A percentile compares a stretch with the other conserved stretches of the same genome.
These are phyloP conservation scores for Drosophila testacea DNA, from an alignment of 2,888 invertebrate species.

Conservation along the genomic window DNA sequence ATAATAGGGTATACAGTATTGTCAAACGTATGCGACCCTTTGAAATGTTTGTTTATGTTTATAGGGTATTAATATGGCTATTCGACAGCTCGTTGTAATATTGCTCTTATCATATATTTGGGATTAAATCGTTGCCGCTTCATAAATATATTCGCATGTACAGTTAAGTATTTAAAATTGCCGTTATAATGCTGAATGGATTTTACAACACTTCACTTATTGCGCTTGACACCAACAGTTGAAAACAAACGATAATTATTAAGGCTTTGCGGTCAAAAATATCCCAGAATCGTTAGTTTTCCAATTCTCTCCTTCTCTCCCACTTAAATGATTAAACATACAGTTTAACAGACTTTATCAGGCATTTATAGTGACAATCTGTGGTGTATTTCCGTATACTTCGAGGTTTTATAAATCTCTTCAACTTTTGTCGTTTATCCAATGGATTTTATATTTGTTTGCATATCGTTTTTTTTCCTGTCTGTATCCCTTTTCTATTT, in stretches of 20 bases:
- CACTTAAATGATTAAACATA: not conserved
- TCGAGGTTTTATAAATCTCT: not conserved
- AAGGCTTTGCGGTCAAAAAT: not conserved
- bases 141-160: constrained; percentile 24
- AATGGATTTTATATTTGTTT: not conserved
- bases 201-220: constrained; percentile 11
- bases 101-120: constrained; percentile 37
- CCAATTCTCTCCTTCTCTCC: not conserved
- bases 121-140: constrained; percentile 37
- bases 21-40: too few relatives aligned
- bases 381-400: not conserved
- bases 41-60: not conserved
- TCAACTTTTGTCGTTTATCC: not conserved
- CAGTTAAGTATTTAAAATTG: constrained; percentile 31
- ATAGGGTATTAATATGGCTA: constrained; percentile 21
- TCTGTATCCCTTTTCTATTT: too few relatives aligned
- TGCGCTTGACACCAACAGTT: not conserved
- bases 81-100: constrained; percentile 17
- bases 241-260: not conserved
- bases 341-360: not conserved
- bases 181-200: constrained; percentile 22
- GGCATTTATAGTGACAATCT: not conserved
- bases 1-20: too few relatives aligned
- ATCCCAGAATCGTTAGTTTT: not conserved
- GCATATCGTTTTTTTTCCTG: too few relatives aligned